phyloP scores from a whole-genome alignment of 2,888 invertebrate genomes.

The Tenthredo livida region DNA sequence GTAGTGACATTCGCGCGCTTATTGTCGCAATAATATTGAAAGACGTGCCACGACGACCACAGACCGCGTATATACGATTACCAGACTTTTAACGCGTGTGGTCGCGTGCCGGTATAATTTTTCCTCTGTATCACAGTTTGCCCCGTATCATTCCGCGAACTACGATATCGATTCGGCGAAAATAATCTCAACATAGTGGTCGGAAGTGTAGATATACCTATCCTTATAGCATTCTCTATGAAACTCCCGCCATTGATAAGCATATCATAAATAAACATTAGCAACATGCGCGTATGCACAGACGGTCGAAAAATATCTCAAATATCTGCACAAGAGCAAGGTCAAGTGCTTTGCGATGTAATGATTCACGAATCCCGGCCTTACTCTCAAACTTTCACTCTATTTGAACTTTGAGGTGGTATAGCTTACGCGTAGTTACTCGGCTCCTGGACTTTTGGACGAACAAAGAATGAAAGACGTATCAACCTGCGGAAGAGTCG shows the following conservation, averaged over 20 bases:
- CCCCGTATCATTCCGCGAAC: neutral
- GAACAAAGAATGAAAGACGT: neutral
- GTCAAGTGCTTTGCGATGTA: neutral
- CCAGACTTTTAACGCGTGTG: neutral
- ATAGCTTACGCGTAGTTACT: neutral
- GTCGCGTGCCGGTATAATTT: constrained; percentile 33
- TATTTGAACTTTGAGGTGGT: neutral
- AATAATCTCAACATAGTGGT: constrained; percentile 11
- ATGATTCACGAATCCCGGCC: neutral
- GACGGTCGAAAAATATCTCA: neutral
- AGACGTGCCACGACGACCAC: neutral
- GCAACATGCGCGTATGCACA: neutral
- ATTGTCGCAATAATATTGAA: neutral
- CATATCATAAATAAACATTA: neutral
- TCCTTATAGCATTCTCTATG: neutral
- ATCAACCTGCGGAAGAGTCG: neutral
- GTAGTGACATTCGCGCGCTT: neutral
- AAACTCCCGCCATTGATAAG: neutral
- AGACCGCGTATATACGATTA: constrained; percentile 22
- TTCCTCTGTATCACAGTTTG: neutral
- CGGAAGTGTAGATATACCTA: neutral
- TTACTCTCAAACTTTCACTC: constrained; percentile 2
- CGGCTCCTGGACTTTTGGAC: neutral
- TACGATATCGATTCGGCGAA: neutral
- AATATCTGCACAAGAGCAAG: constrained; percentile 19